phyloP scores from a whole-genome alignment of 2,113 vertebrate genomes.

The Crotalus horridus region DNA sequence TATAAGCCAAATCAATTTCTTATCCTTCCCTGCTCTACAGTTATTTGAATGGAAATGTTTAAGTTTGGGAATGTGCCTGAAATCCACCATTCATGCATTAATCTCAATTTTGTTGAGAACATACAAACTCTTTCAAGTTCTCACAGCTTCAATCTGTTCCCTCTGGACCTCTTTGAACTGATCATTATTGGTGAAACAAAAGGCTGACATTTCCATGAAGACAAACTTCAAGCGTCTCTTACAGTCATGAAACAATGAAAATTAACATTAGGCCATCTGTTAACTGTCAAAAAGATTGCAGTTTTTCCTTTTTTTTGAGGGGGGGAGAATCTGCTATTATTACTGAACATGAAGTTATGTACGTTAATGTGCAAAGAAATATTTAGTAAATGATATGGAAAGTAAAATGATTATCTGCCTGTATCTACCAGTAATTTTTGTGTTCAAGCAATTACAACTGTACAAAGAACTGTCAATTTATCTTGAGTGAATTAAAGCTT shows the following conservation, averaged over 20 bases:
- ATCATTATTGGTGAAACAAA: neutral
- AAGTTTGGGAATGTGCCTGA: neutral
- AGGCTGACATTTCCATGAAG: neutral
- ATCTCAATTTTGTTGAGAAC: neutral
- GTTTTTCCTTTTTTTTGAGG: neutral
- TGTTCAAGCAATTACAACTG: constrained; percentile 48
- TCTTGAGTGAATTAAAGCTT: constrained; percentile 64
- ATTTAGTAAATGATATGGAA: constrained; percentile 37
- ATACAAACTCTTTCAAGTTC: rapidly evolving
- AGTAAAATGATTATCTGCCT: constrained; percentile 47
- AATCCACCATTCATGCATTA: neutral
- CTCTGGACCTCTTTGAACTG: neutral
- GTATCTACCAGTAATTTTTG: constrained; percentile 41
- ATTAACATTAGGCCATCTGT: neutral
- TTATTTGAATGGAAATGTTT: neutral
- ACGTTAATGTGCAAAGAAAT: neutral
- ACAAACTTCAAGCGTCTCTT: neutral
- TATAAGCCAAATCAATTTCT: neutral
- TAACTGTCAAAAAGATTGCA: constrained; percentile 5
- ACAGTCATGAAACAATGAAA: neutral
- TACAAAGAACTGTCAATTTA: constrained; percentile 59
- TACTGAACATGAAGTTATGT: neutral
- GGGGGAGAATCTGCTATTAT: neutral
- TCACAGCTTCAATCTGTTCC: neutral
- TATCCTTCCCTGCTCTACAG: neutral